Conservation (phyloP, 1,140 invertebrate species). For the Sweltsa coloradensis region DNA sequence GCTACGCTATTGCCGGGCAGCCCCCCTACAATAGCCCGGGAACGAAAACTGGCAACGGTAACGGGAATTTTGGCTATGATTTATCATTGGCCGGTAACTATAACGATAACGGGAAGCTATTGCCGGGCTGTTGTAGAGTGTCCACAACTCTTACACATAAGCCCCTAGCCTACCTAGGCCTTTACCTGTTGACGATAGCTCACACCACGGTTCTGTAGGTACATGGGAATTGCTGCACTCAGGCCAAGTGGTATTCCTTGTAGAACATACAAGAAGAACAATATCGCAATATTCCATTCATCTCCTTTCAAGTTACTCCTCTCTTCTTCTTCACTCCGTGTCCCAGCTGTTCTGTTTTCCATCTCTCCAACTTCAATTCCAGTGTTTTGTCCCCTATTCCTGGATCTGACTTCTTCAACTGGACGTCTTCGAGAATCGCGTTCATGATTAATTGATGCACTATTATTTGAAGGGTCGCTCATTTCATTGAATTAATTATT, state of each 20-base stretch:
- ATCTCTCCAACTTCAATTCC: no score
- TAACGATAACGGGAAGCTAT: not conserved
- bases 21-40: no score
- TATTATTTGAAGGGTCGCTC: no score
- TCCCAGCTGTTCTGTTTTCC: no score
- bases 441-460: no score
- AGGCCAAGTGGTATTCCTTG: constrained; percentile 95
- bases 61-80: not conserved
- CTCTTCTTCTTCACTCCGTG: not conserved
- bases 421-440: no score
- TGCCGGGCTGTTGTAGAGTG: not conserved
- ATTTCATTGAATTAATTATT: no score
- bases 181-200: constrained; percentile 74
- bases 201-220: constrained; percentile 81
- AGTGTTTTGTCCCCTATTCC: no score
- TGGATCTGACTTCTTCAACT: no score
- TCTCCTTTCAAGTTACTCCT: constrained; percentile 52
- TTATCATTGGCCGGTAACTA: not conserved
- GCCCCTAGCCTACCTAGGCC: no score
- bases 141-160: not conserved
- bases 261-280: constrained; percentile 85
- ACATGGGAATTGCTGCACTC: constrained; percentile 86
- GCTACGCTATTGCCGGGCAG: no score
- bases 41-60: not conserved
- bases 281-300: constrained; percentile 62